Percentiles rank a stretch among this genome's conserved stretches.
phyloP scores from a whole-genome alignment of 1,140 invertebrate genomes.

The Philotrypesis tridentata region DNA sequence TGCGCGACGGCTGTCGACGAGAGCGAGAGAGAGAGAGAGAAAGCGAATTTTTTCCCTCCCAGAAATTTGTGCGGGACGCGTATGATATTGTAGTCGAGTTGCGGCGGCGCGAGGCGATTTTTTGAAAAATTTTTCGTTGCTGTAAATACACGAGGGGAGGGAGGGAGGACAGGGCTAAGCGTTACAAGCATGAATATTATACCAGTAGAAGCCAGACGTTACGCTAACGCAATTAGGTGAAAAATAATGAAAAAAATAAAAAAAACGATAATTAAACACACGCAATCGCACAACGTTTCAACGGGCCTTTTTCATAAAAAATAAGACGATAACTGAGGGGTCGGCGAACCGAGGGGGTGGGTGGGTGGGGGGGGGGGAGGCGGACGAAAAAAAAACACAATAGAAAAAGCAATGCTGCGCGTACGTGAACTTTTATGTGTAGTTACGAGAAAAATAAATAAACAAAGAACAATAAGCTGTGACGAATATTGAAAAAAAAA shows the following conservation, averaged over 20 bases:
- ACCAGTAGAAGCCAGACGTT: not conserved
- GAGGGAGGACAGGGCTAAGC: no score
- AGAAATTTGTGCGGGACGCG: not conserved
- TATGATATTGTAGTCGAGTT: no score
- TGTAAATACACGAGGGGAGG: not conserved
- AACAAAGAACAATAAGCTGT: not conserved
- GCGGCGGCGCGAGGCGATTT: no score
- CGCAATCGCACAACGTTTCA: conserved; percentile 47
- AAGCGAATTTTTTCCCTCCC: not conserved
- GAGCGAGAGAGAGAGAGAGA: no score
- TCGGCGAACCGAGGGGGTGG: no score
- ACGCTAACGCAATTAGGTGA: conserved; percentile 1
- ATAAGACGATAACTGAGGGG: not conserved
- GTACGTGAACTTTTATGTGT: not conserved
- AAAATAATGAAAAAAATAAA: no score
- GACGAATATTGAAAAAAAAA: no score
- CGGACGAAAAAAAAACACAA: not conserved
- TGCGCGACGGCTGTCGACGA: no score
- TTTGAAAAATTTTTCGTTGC: no score
- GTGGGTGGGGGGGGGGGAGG: not conserved
- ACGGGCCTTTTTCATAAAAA: conserved; percentile 43
- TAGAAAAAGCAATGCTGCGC: conserved; percentile 5
- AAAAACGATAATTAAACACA: conserved; percentile 7
- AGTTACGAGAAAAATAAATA: conserved; percentile 30
- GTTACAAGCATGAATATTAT: no score